A percentile compares a stretch with the other conserved stretches of the same genome.
Evolutionary conservation across 2,888 invertebrate species (phyloP).

Genomic region (Eupithecia tripunctaria): DNA sequence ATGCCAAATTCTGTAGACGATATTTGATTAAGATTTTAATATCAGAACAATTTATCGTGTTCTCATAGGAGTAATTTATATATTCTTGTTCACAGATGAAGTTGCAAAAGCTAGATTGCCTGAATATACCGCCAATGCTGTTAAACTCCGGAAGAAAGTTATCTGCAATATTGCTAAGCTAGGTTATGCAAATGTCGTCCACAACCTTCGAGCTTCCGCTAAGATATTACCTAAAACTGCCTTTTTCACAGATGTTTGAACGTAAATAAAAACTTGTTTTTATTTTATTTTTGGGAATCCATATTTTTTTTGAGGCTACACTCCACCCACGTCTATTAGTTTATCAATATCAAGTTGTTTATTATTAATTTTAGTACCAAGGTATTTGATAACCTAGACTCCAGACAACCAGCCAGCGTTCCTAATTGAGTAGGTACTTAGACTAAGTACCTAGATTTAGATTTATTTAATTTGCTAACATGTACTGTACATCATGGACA

Average conservation of each 20-base stretch:
- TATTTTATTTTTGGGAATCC: neutral
- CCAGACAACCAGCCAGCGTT: neutral
- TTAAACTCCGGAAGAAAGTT: slow-evolving; percentile 49
- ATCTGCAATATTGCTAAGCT: slow-evolving; percentile 59
- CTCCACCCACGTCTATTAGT: neutral
- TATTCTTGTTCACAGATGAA: slow-evolving; percentile 52
- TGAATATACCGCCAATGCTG: slow-evolving; percentile 46
- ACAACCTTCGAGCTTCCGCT: slow-evolving; percentile 68
- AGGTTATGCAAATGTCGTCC: slow-evolving; percentile 63
- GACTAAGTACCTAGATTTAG: too few species aligned
- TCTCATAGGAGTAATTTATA: neutral
- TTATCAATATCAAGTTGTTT: too few species aligned
- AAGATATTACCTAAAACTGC: slow-evolving; percentile 62
- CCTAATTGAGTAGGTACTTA: too few species aligned
- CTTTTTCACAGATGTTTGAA: slow-evolving; percentile 65
- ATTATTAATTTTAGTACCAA: neutral
- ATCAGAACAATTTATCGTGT: neutral
- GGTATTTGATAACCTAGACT: neutral
- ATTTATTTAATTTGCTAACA: too few species aligned
- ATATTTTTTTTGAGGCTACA: neutral
- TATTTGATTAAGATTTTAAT: slow-evolving; percentile 14
- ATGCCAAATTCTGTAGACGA: slow-evolving; percentile 5
- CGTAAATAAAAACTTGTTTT: neutral
- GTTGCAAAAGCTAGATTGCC: slow-evolving; percentile 47
- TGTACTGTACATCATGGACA: too few species aligned